Base-by-base conservation (phyloP, 2,888 invertebrate genomes). In the Drosophila incognita region DNA sequence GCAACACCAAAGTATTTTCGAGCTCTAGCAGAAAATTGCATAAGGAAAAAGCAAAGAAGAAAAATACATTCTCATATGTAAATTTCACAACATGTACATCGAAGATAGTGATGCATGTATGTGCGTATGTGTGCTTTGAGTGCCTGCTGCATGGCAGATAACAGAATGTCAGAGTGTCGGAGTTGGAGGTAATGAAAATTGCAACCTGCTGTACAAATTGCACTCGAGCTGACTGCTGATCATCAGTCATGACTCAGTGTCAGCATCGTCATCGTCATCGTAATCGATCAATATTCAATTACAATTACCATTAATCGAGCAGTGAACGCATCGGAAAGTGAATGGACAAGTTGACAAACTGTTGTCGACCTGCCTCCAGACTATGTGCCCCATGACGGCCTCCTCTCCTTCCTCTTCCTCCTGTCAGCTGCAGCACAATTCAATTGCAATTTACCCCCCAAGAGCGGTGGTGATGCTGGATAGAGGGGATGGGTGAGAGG, bases 261-360 rank as follows among this genome's bases (percentile, higher is more conserved):
- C 83, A 83, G 68, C 57, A 63, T 61, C 69, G 59, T 13, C 42
- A 13, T 42, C 63, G 51, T 42, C 46, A 40, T 58, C 52, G 76
- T 69, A 79, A 81, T 84, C 77, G 81, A 84, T 84, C 85, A 84
- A 80, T 89, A 82, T 78, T 69, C 82, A 83, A 82, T 83, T 84
- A 82, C 79, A 81, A 81, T 79, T 81, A 77, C 81, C 77, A 73
- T 81, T 78, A 69, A 69, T 59, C 49, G 27, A 38, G 51, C 54
- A 56, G 62, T 63, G 53, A 78, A 48, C 42, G 42, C 68, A 38
- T 38, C 57, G 61, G 42, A 77, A 74, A 79, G 49, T 63, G 65
- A 38, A 63, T 68, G 59, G 35, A 49, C 27, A 59, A 59, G 49
- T 65, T 77, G 76, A 59, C 52, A 65, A 63, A 74, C 65, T 76